These are phyloP conservation scores for Shargacucullia verbasci DNA, from an alignment of 2,888 invertebrate species.

Conservation along the genomic window DNA sequence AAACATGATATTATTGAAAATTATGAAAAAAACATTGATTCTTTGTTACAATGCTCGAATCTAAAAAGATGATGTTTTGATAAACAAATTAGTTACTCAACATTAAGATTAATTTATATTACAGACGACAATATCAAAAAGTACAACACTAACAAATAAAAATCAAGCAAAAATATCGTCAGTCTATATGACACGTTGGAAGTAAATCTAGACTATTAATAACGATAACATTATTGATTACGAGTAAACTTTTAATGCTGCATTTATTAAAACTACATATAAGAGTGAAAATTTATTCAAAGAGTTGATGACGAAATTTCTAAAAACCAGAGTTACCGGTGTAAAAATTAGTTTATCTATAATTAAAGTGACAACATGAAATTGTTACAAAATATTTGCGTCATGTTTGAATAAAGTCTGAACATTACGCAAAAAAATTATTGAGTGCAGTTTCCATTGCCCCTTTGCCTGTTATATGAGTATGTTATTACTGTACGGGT, in stretches of 20 bases:
- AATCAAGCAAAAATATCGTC: conserved; percentile 53
- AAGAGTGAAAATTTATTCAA: too few species aligned
- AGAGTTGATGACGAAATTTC: too few species aligned
- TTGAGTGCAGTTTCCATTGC: too few species aligned
- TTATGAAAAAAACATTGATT: conserved; percentile 19
- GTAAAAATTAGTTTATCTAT: too few species aligned
- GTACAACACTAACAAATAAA: conserved; percentile 40
- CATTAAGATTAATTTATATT: conserved; percentile 43
- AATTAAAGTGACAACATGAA: too few species aligned
- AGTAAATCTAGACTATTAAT: not conserved
- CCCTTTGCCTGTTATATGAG: not conserved
- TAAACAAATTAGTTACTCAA: conserved; percentile 41
- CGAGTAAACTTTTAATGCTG: too few species aligned
- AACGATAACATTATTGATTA: too few species aligned
- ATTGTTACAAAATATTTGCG: too few species aligned
- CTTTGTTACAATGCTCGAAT: conserved; percentile 40
- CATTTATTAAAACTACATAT: too few species aligned
- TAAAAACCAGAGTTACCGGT: too few species aligned
- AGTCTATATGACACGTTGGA: conserved; percentile 36
- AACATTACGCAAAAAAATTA: not conserved
- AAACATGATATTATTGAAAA: conserved; percentile 7
- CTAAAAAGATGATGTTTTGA: conserved; percentile 23
- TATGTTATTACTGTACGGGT: not conserved
- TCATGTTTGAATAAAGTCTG: not conserved
- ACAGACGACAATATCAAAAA: conserved; percentile 38